These are phyloP conservation scores for Hylaeus volcanicus DNA, from an alignment of 1,140 invertebrate genomes.

Conservation along the genomic window DNA sequence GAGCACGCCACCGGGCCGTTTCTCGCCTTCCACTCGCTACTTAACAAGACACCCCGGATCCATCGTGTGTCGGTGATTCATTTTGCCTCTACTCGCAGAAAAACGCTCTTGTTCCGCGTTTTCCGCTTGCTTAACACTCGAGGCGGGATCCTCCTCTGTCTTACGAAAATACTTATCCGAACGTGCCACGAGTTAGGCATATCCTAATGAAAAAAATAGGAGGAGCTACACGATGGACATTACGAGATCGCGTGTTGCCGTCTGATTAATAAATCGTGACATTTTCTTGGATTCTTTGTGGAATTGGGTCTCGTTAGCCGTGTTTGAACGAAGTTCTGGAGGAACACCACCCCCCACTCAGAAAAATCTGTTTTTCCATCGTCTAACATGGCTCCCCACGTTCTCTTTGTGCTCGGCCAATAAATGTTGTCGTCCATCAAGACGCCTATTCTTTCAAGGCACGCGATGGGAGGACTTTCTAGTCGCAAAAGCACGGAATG, in stretches of 20 bases:
- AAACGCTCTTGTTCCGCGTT: constrained; percentile 10
- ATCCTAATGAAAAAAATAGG: background rate
- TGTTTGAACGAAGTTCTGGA: too few relatives aligned
- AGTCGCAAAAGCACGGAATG: background rate
- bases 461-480: background rate
- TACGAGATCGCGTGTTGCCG: constrained; percentile 16
- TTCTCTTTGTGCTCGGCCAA: too few relatives aligned
- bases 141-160: background rate
- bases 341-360: background rate
- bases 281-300: too few relatives aligned
- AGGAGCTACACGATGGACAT: background rate
- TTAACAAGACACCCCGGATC: constrained; percentile 6
- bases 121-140: constrained; percentile 27
- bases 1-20: constrained; percentile 46
- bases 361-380: constrained; percentile 2
- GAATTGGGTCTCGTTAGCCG: too few relatives aligned
- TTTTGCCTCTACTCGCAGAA: background rate
- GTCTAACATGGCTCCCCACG: background rate
- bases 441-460: background rate
- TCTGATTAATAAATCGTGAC: constrained; percentile 25
- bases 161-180: too few relatives aligned
- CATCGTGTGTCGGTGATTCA: constrained; percentile 17
- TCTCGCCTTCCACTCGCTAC: constrained; percentile 2
- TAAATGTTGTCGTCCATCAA: background rate
- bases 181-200: background rate